Evolutionary conservation across 2,888 invertebrate genomes (phyloP).

Genomic region (Tortricodes alternella): DNA sequence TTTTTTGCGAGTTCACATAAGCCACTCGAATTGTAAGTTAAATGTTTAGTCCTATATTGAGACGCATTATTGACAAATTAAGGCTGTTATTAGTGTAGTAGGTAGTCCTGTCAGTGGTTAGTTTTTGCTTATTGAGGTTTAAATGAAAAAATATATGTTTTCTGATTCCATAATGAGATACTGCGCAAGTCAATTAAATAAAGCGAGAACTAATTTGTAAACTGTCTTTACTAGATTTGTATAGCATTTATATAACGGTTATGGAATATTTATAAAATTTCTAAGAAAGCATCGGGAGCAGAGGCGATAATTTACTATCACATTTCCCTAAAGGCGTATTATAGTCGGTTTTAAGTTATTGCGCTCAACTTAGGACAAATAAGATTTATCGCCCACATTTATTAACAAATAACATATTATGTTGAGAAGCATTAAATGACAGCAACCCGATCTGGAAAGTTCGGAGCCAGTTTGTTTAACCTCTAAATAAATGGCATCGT

Average conservation of each 20-base stretch:
- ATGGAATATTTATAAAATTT: background rate
- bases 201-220: constrained; percentile 20
- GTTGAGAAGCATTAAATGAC: constrained; percentile 49
- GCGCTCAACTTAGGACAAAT: constrained; percentile 13
- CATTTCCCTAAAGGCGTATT: constrained; percentile 16
- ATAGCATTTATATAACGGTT: constrained; percentile 19
- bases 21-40: background rate
- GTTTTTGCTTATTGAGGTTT: background rate
- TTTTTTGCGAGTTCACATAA: constrained; percentile 1
- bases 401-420: constrained; percentile 40
- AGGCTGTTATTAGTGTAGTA: background rate
- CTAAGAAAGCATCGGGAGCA: background rate
- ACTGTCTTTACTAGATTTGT: constrained; percentile 17
- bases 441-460: constrained; percentile 58
- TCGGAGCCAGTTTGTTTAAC: constrained; percentile 64
- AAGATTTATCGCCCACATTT: constrained; percentile 23
- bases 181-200: constrained; percentile 9
- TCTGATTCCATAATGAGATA: constrained; percentile 3
- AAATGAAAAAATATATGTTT: constrained; percentile 15
- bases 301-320: constrained; percentile 20
- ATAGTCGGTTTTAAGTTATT: constrained; percentile 17
- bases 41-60: background rate
- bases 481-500: constrained; percentile 70
- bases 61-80: constrained; percentile 2
- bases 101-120: background rate